Conservation (phyloP, 2,888 invertebrate genomes). For the Scotopteryx bipunctaria region DNA sequence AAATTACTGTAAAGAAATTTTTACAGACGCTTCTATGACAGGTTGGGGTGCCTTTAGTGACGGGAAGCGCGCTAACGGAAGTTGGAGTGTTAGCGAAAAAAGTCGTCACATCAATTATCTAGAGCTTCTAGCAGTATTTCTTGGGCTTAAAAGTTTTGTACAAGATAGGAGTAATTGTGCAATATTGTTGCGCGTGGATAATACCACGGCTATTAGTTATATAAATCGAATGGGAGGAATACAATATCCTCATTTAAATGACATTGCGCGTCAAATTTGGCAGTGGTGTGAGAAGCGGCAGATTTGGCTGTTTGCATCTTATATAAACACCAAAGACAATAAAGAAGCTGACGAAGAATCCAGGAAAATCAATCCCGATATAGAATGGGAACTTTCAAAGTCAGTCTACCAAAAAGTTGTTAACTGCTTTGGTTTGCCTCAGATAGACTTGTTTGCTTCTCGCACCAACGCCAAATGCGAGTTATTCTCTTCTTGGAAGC, state of each 20-base stretch:
- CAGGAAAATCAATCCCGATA: constrained; percentile 17
- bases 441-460: constrained; percentile 9
- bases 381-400: constrained; percentile 25
- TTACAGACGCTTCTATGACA: constrained; percentile 17
- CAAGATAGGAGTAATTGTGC: no score
- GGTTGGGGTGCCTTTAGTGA: constrained; percentile 24
- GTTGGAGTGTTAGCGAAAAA: constrained; percentile 11
- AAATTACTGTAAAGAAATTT: constrained; percentile 14
- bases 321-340: constrained; percentile 13
- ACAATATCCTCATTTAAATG: constrained; percentile 26
- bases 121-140: constrained; percentile 17
- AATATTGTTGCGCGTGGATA: constrained; percentile 22
- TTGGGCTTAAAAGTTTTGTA: constrained; percentile 17
- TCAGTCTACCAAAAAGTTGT: constrained; percentile 8
- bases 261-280: constrained; percentile 23
- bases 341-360: constrained; percentile 24
- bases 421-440: constrained; percentile 7
- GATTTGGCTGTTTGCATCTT: constrained; percentile 21
- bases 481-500: constrained; percentile 10
- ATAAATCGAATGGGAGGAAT: constrained; percentile 30
- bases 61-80: constrained; percentile 3
- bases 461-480: constrained; percentile 12
- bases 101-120: constrained; percentile 23
- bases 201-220: constrained; percentile 27
- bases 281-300: constrained; percentile 30